Evolutionary conservation across 35 echinoderm and acorn worm species (phyloP), one percentile per base, ranked within the genome.

Genomic region (Diadema setosum): DNA sequence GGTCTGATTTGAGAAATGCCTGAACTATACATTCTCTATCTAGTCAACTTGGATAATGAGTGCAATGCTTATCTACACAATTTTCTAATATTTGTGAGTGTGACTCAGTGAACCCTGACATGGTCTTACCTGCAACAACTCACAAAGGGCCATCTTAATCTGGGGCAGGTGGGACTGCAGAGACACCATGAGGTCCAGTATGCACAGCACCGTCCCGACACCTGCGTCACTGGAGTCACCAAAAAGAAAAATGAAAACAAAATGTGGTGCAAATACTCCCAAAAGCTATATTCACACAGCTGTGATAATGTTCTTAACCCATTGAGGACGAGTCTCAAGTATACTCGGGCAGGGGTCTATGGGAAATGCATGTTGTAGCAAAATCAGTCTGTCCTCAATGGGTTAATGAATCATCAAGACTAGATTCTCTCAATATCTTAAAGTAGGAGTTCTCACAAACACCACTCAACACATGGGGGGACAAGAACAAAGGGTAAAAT

Each of bases 131-230:
- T 90, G 88, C 17, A 90, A 32, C 1, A 82, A 25, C 49, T 64
- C 50, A 20, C 42, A 14, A 32, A 84, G 18, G 16, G 21, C 55
- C 12, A 44, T 57, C 24, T 69, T 78, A 16, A 90, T 20, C 29
- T 83, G 57, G 34, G 85, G 86, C 23, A 89, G 46, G 9, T 84
- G 80, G 39, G 25, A 27, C 34, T 82, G 64, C 44, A 94, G 20
- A 39, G 60, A 84, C 56, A 82, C 64, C 81, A 94, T 83, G 27
- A 94, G 50, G 15, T 94, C 86, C 11, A 94, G 48, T 3, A 94
- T 35, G 48, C 75, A 61, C 0, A 94, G 81, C 64, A 88, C 81
- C 29, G 86, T 84, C 16, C 81, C 87, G 30, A 94, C 92, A 40
- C 92, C 92, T 9, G 92, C 86, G 39, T 89, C 81, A 73, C 92